Conservation (phyloP, 2,888 invertebrate species). For the Parnassius orleans region DNA sequence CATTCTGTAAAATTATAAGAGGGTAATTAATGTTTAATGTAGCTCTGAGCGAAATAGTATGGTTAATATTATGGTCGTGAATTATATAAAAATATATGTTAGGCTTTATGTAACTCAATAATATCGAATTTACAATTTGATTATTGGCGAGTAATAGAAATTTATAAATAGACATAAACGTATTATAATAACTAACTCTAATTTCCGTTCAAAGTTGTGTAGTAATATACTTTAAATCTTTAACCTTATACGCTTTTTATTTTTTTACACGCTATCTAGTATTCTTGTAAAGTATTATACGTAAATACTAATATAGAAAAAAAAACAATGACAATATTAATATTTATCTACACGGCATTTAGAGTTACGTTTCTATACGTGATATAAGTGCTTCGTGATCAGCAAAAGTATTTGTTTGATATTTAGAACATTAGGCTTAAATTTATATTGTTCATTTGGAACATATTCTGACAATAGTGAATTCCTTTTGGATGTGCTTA, state of each 20-base stretch:
- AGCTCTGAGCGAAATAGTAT: slow-evolving; percentile 22
- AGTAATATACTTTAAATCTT: slow-evolving; percentile 45
- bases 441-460: slow-evolving; percentile 52
- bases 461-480: slow-evolving; percentile 26
- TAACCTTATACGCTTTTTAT: slow-evolving; percentile 47
- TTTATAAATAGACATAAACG: slow-evolving; percentile 17
- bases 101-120: slow-evolving; percentile 13
- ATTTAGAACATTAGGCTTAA: slow-evolving; percentile 52
- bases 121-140: slow-evolving; percentile 25
- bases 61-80: slow-evolving; percentile 17
- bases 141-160: slow-evolving; percentile 17
- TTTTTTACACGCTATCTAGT: slow-evolving; percentile 60
- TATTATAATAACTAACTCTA: slow-evolving; percentile 26
- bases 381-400: slow-evolving; percentile 67
- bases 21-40: slow-evolving; percentile 25
- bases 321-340: slow-evolving; percentile 77
- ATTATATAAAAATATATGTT: slow-evolving; percentile 10
- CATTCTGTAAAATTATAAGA: slow-evolving; percentile 19
- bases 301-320: slow-evolving; percentile 69
- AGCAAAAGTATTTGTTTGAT: slow-evolving; percentile 55
- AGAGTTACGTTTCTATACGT: slow-evolving; percentile 68
- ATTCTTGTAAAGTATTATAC: slow-evolving; percentile 68
- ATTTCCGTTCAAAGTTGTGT: slow-evolving; percentile 41
- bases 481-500: slow-evolving; percentile 38
- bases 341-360: slow-evolving; percentile 70